phyloP scores from a whole-genome alignment of 2,888 invertebrate species.

The Polyommatus icarus region DNA sequence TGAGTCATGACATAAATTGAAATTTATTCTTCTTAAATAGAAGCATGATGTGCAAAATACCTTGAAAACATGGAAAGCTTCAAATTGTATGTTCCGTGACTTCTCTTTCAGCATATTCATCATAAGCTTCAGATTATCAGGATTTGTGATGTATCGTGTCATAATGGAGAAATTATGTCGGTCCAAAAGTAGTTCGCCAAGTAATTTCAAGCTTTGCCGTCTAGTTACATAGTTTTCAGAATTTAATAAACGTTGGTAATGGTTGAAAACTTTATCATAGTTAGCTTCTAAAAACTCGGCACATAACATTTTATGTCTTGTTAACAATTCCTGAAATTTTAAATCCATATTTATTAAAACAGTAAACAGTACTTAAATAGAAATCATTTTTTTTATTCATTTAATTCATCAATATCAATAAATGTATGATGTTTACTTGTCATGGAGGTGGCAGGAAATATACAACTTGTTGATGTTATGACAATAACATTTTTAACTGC shows the following conservation, averaged over 20 bases:
- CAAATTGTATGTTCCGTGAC: conserved; percentile 99
- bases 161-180: conserved; percentile 99
- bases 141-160: conserved; percentile 99
- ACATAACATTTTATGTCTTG: conserved; percentile 96
- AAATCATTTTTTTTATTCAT: neutral
- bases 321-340: conserved; percentile 89
- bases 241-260: conserved; percentile 98
- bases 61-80: conserved; percentile 99
- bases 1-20: no score
- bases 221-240: conserved; percentile 99
- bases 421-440: no score
- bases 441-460: no score
- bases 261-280: conserved; percentile 98
- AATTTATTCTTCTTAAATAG: neutral
- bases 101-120: conserved; percentile 99
- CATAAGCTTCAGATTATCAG: conserved; percentile 99
- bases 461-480: no score
- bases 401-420: neutral
- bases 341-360: conserved; percentile 23
- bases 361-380: no score
- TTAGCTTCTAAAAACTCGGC: conserved; percentile 99
- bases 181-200: conserved; percentile 98
- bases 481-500: no score
- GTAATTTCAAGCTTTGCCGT: conserved; percentile 97
- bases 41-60: conserved; percentile 67